A percentile compares a stretch with the other conserved stretches of the same genome.
Conservation (phyloP, 1,140 invertebrate species). For the Caerostris darwini region DNA sequence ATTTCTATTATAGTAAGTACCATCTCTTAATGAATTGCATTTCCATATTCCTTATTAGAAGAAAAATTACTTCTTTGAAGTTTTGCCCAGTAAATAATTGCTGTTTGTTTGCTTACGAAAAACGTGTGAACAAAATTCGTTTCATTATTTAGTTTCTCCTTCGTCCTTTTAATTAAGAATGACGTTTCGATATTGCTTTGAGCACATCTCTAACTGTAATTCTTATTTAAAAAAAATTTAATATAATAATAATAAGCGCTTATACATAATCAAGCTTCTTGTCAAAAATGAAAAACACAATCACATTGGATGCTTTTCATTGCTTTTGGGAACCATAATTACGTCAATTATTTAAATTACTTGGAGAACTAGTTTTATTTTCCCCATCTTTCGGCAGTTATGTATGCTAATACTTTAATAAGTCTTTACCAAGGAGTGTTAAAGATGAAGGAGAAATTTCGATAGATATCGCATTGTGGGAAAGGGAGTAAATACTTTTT, state of each 20-base stretch:
- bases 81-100: background rate
- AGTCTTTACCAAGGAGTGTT: background rate
- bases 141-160: background rate
- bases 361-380: background rate
- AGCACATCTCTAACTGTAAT: background rate
- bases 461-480: conserved; percentile 34
- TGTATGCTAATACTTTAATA: conserved; percentile 32
- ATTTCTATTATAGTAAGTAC: background rate
- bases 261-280: background rate
- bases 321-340: background rate
- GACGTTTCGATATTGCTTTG: background rate
- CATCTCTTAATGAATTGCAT: background rate
- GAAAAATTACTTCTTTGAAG: background rate
- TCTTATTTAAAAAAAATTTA: background rate
- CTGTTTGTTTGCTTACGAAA: background rate
- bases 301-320: background rate
- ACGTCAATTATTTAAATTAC: conserved; percentile 54
- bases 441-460: background rate
- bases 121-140: background rate
- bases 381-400: background rate
- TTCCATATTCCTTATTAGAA: background rate
- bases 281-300: conserved; percentile 16
- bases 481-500: conserved; percentile 4
- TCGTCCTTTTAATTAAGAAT: background rate
- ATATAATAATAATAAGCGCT: background rate